A percentile compares a stretch with the other conserved stretches of the same genome.
These are phyloP conservation scores for Diachasma alloeum DNA, from an alignment of 1,140 invertebrate species.

Conservation along the genomic window DNA sequence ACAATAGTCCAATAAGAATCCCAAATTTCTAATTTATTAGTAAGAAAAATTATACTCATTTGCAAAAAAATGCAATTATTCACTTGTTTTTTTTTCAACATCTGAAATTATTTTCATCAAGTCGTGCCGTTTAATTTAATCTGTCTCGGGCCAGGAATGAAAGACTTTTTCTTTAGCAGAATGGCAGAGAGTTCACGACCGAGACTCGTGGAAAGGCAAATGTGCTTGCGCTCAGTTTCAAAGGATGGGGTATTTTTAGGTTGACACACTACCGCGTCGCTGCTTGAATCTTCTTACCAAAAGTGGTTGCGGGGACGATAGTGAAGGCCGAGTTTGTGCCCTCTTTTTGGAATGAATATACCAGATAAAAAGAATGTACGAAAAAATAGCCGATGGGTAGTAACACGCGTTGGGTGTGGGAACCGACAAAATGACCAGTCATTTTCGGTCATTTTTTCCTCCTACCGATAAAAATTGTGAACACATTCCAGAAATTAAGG, in stretches of 20 bases:
- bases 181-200: constrained; percentile 53
- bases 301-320: constrained; percentile 33
- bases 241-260: constrained; percentile 58
- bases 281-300: constrained; percentile 47
- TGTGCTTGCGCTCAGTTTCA: constrained; percentile 38
- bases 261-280: constrained; percentile 58
- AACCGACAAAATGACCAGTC: too few relatives aligned
- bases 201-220: constrained; percentile 34
- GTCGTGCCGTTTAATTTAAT: not conserved
- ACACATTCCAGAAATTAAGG: too few relatives aligned
- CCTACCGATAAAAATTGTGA: too few relatives aligned
- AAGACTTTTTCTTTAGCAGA: not conserved
- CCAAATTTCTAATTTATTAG: too few relatives aligned
- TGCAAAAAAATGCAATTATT: too few relatives aligned
- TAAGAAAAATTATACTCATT: too few relatives aligned
- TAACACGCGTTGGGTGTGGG: too few relatives aligned
- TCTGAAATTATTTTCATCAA: not conserved
- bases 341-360: not conserved
- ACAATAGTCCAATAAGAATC: too few relatives aligned
- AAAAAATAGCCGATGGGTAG: too few relatives aligned
- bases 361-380: too few relatives aligned
- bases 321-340: not conserved
- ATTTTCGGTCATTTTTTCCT: too few relatives aligned
- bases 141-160: not conserved
- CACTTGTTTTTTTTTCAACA: not conserved